Conservation (phyloP, 2,797 vertebrate genomes). For the Darevskia mixta region DNA sequence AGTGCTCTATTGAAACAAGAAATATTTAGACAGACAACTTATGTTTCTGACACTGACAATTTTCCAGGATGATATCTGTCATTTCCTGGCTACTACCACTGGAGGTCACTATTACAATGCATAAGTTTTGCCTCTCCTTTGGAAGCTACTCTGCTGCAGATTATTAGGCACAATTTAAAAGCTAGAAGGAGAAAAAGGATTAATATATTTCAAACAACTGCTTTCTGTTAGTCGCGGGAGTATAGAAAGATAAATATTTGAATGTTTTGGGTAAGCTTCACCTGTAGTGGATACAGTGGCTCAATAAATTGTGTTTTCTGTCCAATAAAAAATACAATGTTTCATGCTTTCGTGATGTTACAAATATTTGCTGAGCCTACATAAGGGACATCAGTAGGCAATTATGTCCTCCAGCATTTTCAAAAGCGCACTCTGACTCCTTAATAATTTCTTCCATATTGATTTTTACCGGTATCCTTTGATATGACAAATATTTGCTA, state of each 20-base stretch:
- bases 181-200: conserved; percentile 30
- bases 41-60: neutral
- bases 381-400: conserved; percentile 55
- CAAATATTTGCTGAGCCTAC: conserved; percentile 63
- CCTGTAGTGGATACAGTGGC: conserved; percentile 67
- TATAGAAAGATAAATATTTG: conserved; percentile 77
- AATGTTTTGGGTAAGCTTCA: conserved; percentile 66
- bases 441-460: neutral
- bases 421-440: conserved; percentile 38
- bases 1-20: neutral
- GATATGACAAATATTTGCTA: neutral
- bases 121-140: conserved; percentile 46
- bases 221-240: conserved; percentile 52
- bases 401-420: conserved; percentile 61
- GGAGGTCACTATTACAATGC: conserved; percentile 75
- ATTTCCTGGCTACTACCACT: conserved; percentile 20
- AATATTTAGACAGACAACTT: neutral
- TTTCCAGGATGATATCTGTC: neutral
- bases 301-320: conserved; percentile 73
- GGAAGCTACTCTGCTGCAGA: neutral
- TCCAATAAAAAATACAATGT: conserved; percentile 68
- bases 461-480: neutral
- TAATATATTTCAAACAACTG: conserved; percentile 59
- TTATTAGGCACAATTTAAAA: conserved; percentile 17
- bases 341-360: conserved; percentile 67